Evolutionary conservation across 1,140 invertebrate genomes (phyloP), one percentile per base, ranked within the genome.

Genomic region (Euwallacea fornicatus): DNA sequence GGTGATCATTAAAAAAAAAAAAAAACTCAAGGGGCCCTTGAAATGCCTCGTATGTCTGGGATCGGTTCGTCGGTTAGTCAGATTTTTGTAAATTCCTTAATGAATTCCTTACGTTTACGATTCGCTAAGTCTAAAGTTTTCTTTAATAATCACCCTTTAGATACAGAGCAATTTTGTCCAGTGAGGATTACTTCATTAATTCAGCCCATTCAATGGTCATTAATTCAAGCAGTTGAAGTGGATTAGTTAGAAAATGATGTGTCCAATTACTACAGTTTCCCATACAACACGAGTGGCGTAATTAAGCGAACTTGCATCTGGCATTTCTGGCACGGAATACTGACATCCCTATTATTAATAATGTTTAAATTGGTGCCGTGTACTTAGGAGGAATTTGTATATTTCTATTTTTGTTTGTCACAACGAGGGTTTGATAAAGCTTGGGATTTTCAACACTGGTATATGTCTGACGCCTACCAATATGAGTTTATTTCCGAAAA

Each of bases 311-410:
- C 21, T 15, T 42, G 33, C 59, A 61, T 61, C 59, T 15, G 9
- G 41, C 21, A 21, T 11, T 61, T 21, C 43, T 61, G 59, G 59
- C 59, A 61, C 59, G 21, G 21, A 58, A 58, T 16, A 11, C n/a
- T 61, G 59, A 11, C 59, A 61, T 42, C 59, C 11, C 42, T 61
- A 21, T 42, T 61, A 61, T 61, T 61, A 61, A 61, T 61, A 15
- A 61, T 16, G 10, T 61, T 61, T 43, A 61, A 61, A 61, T 43
- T 58, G 21, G 21, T 58, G 8, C 55, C 10, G 9, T 58, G 55
- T 15, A 58, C 16, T 15, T 16, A 58, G 55, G 21, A n/a, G 55
- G 11, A 16, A 13, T 33, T 58, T 58, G 16, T n/a, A 16, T 10
- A 58, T 11, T 42, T 33, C 21, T 33, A 33, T 33, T 33, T 33